Conservation (phyloP, 1,140 invertebrate genomes). For the Drosophila subpulchrella region DNA sequence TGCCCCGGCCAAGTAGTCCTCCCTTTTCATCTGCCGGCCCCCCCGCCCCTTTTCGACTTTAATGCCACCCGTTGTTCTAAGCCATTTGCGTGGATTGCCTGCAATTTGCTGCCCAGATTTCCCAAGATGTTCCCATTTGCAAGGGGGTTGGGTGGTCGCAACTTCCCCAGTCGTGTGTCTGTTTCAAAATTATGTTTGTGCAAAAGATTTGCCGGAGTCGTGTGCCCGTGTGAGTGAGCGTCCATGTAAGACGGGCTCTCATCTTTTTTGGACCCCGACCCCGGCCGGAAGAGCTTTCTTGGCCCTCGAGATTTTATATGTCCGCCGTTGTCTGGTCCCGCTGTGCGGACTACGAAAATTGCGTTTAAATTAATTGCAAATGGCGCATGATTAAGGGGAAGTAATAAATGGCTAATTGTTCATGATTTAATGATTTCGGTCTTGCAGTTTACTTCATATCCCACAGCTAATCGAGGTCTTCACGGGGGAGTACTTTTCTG, state of each 20-base stretch:
- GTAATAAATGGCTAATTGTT: slow-evolving; percentile 79
- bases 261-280: slow-evolving; percentile 46
- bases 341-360: slow-evolving; percentile 70
- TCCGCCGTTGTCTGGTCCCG: slow-evolving; percentile 49
- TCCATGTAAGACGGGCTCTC: slow-evolving; percentile 30
- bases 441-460: slow-evolving; percentile 34
- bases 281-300: slow-evolving; percentile 55
- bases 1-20: slow-evolving; percentile 61
- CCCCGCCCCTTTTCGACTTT: slow-evolving; percentile 13
- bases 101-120: slow-evolving; percentile 83
- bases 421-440: slow-evolving; percentile 74
- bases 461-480: slow-evolving; percentile 17
- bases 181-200: slow-evolving; percentile 83
- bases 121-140: slow-evolving; percentile 52
- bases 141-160: slow-evolving; percentile 6
- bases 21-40: neutral
- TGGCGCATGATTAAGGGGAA: slow-evolving; percentile 80
- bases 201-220: slow-evolving; percentile 70
- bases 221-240: slow-evolving; percentile 21
- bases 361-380: slow-evolving; percentile 83
- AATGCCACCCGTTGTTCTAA: slow-evolving; percentile 83
- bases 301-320: slow-evolving; percentile 60
- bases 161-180: slow-evolving; percentile 64
- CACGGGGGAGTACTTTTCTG: slow-evolving; percentile 4
- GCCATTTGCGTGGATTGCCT: slow-evolving; percentile 83